Evolutionary conservation across 2,888 invertebrate genomes (phyloP).

Genomic region (Ischnus inquisitorius): DNA sequence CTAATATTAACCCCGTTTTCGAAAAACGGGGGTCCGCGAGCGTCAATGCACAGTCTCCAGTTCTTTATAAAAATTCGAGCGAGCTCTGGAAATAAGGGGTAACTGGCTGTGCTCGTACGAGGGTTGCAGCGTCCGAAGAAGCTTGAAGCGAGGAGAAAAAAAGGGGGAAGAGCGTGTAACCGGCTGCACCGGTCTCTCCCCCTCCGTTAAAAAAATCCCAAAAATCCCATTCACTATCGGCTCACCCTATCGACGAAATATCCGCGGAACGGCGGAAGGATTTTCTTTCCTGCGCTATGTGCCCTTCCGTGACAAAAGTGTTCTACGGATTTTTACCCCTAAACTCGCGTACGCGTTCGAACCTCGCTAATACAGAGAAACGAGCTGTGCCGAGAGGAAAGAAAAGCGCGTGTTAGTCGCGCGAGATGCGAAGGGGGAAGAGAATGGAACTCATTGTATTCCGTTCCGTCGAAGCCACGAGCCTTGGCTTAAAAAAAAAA

Average conservation of each 20-base stretch:
- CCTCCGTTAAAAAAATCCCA: constrained; percentile 55
- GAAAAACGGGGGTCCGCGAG: constrained; percentile 39
- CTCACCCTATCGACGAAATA: constrained; percentile 73
- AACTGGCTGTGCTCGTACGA: constrained; percentile 60
- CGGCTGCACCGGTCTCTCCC: constrained; percentile 65
- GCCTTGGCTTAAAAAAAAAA: constrained; percentile 54
- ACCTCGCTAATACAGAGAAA: constrained; percentile 61
- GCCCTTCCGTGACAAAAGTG: constrained; percentile 68
- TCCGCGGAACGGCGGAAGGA: constrained; percentile 67
- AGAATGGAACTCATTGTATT: constrained; percentile 63
- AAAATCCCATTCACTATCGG: constrained; percentile 71
- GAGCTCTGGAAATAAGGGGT: constrained; percentile 60
- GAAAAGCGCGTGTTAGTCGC: constrained; percentile 23
- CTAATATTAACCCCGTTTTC: constrained; percentile 71
- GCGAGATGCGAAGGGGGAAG: constrained; percentile 31
- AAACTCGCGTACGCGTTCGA: constrained; percentile 59
- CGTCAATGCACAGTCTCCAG: constrained; percentile 21
- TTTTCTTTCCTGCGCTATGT: constrained; percentile 52
- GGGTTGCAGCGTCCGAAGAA: constrained; percentile 53
- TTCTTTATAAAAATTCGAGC: constrained; percentile 66
- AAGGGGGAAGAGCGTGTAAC: constrained; percentile 54
- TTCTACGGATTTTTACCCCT: constrained; percentile 67
- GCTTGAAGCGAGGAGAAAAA: constrained; percentile 38
- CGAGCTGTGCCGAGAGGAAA: constrained; percentile 35
- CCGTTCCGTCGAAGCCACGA: constrained; percentile 39